These are phyloP conservation scores for Arenicola marina DNA, from an alignment of 2,888 invertebrate genomes.

Conservation along the genomic window DNA sequence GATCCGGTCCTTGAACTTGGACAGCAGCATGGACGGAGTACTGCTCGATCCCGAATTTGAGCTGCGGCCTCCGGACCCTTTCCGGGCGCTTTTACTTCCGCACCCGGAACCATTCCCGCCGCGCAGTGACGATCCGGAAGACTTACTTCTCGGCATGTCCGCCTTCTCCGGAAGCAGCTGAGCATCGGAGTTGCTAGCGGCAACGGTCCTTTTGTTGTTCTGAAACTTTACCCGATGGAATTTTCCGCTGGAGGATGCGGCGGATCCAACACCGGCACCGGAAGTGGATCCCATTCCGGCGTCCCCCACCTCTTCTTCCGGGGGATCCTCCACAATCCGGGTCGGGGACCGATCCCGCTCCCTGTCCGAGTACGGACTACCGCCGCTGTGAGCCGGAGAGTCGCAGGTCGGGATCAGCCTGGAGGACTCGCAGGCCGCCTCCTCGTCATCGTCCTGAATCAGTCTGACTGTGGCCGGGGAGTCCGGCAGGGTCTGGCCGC, in stretches of 20 bases:
- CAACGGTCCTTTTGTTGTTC: not conserved
- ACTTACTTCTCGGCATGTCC: not conserved
- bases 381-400: not conserved
- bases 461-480: no score
- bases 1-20: constrained; percentile 36
- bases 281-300: not conserved
- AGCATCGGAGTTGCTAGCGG: not conserved
- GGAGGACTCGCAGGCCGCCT: not conserved
- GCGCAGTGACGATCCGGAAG: not conserved
- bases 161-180: not conserved
- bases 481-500: no score
- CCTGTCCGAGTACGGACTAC: not conserved
- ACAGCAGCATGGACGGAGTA: constrained; percentile 20
- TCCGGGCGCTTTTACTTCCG: not conserved
- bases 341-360: no score
- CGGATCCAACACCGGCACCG: no score
- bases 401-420: not conserved
- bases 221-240: no score
- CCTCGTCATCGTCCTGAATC: not conserved
- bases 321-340: no score
- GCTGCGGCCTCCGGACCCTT: not conserved
- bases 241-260: not conserved
- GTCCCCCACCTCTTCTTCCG: no score
- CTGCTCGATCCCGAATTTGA: no score
- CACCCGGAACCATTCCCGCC: not conserved